Evolutionary conservation across 2,113 vertebrate species (phyloP), one percentile per base, ranked within the genome.

Genomic region (Fulica atra): DNA sequence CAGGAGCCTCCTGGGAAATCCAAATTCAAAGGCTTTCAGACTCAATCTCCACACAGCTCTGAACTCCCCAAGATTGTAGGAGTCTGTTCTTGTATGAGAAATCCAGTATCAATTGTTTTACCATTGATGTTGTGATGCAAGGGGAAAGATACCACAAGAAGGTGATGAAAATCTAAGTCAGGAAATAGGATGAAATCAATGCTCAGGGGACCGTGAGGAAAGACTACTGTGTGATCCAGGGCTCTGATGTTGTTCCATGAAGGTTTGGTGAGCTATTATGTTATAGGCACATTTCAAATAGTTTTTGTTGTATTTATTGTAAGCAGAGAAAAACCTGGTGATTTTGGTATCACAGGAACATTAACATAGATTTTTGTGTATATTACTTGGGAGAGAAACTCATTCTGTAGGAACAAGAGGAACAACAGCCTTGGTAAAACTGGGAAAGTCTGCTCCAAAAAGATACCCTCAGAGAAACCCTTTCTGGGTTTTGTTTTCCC

Each of bases 21-120:
- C 81, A 74, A 26, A 68, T 69, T 35, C 63, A 65, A 68, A 80
- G 48, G n/a, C 29, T 95, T 80, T 91, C 69, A 68, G 46, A 63
- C 56, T 96, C 89, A 46, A 65, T 95, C 72, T 92, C 71, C 38
- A 42, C 40, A 60, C 10, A 70, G 33, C 16, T 54, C 69, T n/a
- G 65, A 84, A 63, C 54, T 74, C 19, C 18, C 2, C 16, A 78
- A 57, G 61, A 66, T 1, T 53, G 10, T n/a, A 16, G 33, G 65
- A 86, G 44, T n/a, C 48, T 64, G 60, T 48, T 89, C 71, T 44
- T 59, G 19, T 44, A 40, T 14, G 48, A 89, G 18, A 69, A 86
- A 93, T 57, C 42, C 76, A 71, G 26, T 46, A 60, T 53, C 66
- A 94, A 80, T 61, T 64, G 46, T 78, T 94, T 86, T 80, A 76